Evolutionary conservation across 2,888 invertebrate species (phyloP), one percentile per base, ranked within the genome.

Genomic region (Orthonevra nobilis): DNA sequence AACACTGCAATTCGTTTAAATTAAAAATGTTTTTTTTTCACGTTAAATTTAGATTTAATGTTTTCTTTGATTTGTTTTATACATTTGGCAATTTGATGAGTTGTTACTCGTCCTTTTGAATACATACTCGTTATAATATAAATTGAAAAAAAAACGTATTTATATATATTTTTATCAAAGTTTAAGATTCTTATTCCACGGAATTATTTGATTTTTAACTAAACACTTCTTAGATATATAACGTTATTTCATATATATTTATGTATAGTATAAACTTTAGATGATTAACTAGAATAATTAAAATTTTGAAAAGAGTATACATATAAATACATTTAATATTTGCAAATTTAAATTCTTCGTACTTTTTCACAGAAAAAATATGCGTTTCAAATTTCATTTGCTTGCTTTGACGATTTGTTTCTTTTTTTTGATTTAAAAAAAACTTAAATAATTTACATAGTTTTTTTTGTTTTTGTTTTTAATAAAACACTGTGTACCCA

Each of bases 361-460:
- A 79, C 79, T 79, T 79, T 79, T 79, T 79, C 79, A 79, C 68
- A 79, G 79, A 79, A 79, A 79, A 79, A 79, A 79, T 79, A 79
- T 54, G 14, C 19, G 14, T 50, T 19, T 50, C n/a, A n/a, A n/a
- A n/a, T n/a, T n/a, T n/a, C n/a, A n/a, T n/a, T n/a, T n/a, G n/a
- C n/a, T n/a, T n/a, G n/a, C n/a, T n/a, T n/a, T n/a, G n/a, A n/a
- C n/a, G n/a, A n/a, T n/a, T n/a, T n/a, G n/a, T n/a, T n/a, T n/a
- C n/a, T n/a, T n/a, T n/a, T n/a, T n/a, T n/a, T n/a, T n/a, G n/a
- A n/a, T n/a, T n/a, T n/a, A n/a, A n/a, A n/a, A n/a, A n/a, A n/a
- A n/a, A n/a, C n/a, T n/a, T 12, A 50, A 20, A 32, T 38, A 12
- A 44, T 15, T 44, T 56, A 2, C 38, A 46, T 48, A n/a, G 10